A percentile compares a stretch with the other conserved stretches of the same genome.
Conservation (phyloP, 2,113 vertebrate genomes). For the Trichechus manatus region DNA sequence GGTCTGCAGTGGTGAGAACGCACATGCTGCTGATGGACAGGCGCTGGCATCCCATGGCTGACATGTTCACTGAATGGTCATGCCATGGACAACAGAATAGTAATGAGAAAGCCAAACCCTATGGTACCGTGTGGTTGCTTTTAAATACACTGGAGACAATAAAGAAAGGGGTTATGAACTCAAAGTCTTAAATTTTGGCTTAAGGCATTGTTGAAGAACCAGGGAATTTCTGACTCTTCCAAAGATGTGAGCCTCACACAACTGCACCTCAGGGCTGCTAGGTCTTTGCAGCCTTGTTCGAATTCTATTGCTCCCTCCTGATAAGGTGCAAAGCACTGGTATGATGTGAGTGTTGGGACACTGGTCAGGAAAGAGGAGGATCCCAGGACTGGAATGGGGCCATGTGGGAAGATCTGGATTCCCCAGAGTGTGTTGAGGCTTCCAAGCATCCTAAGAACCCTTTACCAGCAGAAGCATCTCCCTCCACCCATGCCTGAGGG, state of each 20-base stretch:
- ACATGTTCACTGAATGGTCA: background rate
- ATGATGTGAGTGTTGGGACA: fast-evolving
- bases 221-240: background rate
- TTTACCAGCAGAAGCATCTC: too few relatives aligned
- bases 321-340: fast-evolving
- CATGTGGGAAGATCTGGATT: background rate
- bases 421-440: background rate
- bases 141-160: background rate
- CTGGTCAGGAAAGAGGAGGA: background rate
- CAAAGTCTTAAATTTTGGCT: background rate
- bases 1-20: background rate
- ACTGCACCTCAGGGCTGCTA: fast-evolving
- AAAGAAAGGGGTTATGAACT: background rate
- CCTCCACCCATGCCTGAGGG: fast-evolving
- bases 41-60: background rate
- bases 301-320: fast-evolving
- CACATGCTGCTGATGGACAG: fast-evolving
- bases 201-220: background rate
- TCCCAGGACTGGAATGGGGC: background rate
- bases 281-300: background rate
- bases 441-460: background rate
- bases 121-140: background rate
- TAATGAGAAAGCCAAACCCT: background rate
- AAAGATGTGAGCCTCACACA: background rate
- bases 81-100: fast-evolving